Conservation (phyloP, 1,140 invertebrate genomes). For the Papilio polyxenes region DNA sequence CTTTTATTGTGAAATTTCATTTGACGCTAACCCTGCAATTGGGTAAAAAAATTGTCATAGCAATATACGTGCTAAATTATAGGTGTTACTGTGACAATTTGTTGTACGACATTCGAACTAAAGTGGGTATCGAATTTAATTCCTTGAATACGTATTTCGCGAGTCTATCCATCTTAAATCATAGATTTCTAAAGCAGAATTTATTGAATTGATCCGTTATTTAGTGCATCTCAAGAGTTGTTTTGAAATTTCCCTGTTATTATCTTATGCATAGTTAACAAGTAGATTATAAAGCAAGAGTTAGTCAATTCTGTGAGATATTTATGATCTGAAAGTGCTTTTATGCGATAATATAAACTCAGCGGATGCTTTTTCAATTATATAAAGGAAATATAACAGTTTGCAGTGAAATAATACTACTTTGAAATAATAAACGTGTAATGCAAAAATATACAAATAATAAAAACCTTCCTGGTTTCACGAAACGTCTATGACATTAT, state of each 20-base stretch:
- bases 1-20: not conserved
- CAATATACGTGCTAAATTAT: not conserved
- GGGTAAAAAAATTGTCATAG: not conserved
- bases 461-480: not conserved
- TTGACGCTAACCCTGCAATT: too few relatives aligned
- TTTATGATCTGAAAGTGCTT: conserved; percentile 41
- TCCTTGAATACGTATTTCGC: not conserved
- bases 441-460: not conserved
- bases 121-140: not conserved
- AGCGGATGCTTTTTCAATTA: conserved; percentile 55
- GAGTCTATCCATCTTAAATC: not conserved
- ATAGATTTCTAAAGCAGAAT: not conserved
- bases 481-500: not conserved
- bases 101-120: not conserved
- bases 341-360: conserved; percentile 45
- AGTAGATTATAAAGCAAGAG: conserved; percentile 29
- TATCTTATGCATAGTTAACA: conserved; percentile 30
- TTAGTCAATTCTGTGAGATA: conserved; percentile 20
- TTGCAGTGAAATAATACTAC: not conserved
- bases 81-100: not conserved
- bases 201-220: conserved; percentile 22
- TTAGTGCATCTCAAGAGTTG: conserved; percentile 24
- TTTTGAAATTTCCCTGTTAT: conserved; percentile 18
- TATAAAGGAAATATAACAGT: conserved; percentile 45
- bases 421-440: not conserved